A percentile compares a stretch with the other conserved stretches of the same genome.
phyloP scores from a whole-genome alignment of 1,140 invertebrate genomes.

The Aphidius ervi region DNA sequence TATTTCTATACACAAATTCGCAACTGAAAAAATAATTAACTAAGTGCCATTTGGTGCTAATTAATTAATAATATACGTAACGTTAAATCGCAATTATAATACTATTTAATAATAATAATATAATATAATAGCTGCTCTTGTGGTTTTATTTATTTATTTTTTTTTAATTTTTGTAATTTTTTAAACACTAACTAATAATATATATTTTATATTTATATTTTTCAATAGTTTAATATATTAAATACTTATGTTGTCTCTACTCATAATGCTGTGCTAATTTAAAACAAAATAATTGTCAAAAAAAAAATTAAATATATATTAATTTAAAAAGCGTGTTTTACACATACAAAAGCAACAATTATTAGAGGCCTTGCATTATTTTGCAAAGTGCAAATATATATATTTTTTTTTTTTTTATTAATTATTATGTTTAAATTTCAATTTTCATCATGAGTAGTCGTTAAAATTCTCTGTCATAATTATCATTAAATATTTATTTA shows the following conservation, averaged over 20 bases:
- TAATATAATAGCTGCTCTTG: conserved; percentile 36
- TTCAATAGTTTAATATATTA: conserved; percentile 41
- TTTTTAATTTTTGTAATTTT: conserved; percentile 25
- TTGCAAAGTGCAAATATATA: conserved; percentile 25
- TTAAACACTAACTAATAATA: conserved; percentile 31
- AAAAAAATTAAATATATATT: not conserved
- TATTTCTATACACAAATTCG: conserved; percentile 30
- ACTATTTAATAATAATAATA: conserved; percentile 16
- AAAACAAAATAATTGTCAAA: conserved; percentile 6
- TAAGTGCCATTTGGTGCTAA: conserved; percentile 22
- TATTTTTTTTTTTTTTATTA: conserved; percentile 46
- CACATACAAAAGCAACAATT: conserved; percentile 19
- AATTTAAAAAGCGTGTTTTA: too few relatives aligned
- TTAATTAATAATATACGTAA: conserved; percentile 19
- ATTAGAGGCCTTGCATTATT: conserved; percentile 46
- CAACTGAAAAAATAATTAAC: conserved; percentile 14
- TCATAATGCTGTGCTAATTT: conserved; percentile 29
- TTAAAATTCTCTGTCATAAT: conserved; percentile 31
- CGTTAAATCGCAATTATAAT: conserved; percentile 19
- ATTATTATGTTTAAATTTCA: conserved; percentile 36
- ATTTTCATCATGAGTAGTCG: conserved; percentile 34
- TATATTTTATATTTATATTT: conserved; percentile 28
- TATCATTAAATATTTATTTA: not conserved
- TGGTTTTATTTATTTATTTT: conserved; percentile 27
- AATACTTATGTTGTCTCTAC: conserved; percentile 36